Conservation (phyloP, 2,888 invertebrate genomes). For the Ormyrus labotus region DNA sequence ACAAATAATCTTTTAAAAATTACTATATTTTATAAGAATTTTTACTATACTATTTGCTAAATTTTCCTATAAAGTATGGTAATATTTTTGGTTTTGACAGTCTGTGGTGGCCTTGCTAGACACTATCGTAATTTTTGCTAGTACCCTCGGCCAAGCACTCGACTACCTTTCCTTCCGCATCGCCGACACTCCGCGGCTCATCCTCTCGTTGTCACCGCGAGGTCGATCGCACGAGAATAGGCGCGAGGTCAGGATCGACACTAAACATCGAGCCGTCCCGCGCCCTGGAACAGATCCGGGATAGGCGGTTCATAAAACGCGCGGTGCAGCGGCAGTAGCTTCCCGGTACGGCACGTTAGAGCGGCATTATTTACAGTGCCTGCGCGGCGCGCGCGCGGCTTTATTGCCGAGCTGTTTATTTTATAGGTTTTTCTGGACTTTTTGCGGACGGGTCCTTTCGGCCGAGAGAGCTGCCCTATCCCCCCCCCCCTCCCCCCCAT, state of each 20-base stretch:
- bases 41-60: too few species aligned
- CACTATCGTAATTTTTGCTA: too few species aligned
- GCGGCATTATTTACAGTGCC: conserved; percentile 68
- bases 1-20: too few species aligned
- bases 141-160: conserved; percentile 2
- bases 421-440: conserved; percentile 29
- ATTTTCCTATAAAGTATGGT: too few species aligned
- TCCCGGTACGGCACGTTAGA: conserved; percentile 60
- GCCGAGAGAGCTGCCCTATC: too few species aligned
- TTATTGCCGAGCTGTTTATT: conserved; percentile 64
- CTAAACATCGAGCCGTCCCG: conserved; percentile 62
- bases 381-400: conserved; percentile 58
- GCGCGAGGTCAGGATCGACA: conserved; percentile 2
- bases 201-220: conserved; percentile 1
- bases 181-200: neutral
- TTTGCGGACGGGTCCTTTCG: neutral
- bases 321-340: conserved; percentile 46
- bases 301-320: conserved; percentile 64
- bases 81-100: too few species aligned
- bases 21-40: too few species aligned
- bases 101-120: too few species aligned
- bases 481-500: too few species aligned
- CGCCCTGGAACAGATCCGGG: conserved; percentile 22
- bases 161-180: neutral
- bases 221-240: conserved; percentile 8